A percentile compares a stretch with the other conserved stretches of the same genome.
Evolutionary conservation across 2,113 vertebrate species (phyloP).

Genomic region (Dolichotis patagonum): DNA sequence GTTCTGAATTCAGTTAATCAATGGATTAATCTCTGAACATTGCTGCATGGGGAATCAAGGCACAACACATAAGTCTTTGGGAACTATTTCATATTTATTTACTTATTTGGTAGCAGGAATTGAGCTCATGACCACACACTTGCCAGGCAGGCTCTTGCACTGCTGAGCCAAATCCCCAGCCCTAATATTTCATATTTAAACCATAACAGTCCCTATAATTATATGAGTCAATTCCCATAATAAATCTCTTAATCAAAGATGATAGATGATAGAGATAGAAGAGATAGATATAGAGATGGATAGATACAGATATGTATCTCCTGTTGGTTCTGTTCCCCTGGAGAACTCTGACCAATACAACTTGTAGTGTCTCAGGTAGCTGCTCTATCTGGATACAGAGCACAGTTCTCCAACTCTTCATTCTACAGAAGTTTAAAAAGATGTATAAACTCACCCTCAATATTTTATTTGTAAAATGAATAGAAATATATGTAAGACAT

Average conservation of each 20-base stretch:
- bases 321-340: background rate
- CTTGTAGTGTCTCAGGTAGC: background rate
- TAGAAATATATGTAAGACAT: background rate
- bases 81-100: background rate
- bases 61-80: background rate
- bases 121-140: too few species aligned
- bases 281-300: background rate
- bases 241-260: background rate
- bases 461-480: background rate
- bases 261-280: background rate
- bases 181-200: background rate
- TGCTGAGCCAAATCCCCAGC: too few species aligned
- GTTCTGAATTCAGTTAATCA: too few species aligned
- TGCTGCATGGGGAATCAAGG: background rate
- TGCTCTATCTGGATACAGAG: background rate
- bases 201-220: background rate
- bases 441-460: background rate
- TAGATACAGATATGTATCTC: background rate
- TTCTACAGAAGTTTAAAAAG: background rate
- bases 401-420: background rate
- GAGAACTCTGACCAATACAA: background rate
- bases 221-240: background rate
- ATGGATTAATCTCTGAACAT: background rate
- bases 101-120: too few species aligned
- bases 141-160: too few species aligned